Evolutionary conservation across 2,888 invertebrate species (phyloP).

Genomic region (Tipula helvola): DNA sequence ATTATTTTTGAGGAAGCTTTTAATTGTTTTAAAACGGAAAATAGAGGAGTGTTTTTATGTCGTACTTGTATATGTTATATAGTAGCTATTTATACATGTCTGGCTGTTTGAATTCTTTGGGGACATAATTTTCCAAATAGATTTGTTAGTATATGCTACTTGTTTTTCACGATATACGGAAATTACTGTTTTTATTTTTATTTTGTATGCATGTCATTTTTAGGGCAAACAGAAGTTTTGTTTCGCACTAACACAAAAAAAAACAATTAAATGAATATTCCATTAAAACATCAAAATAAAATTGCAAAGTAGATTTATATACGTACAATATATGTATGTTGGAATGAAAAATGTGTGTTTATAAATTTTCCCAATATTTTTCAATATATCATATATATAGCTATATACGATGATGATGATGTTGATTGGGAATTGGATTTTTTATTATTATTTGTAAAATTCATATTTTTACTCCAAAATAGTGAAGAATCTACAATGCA

Average conservation of each 20-base stretch:
- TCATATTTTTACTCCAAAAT: not conserved
- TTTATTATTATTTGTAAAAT: not conserved
- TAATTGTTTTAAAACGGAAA: not conserved
- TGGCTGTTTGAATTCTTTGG: not conserved
- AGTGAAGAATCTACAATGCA: not conserved
- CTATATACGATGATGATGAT: not conserved
- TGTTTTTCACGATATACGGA: not conserved
- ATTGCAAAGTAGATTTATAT: not conserved
- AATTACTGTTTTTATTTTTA: not conserved
- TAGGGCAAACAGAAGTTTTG: not conserved
- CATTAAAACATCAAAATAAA: not conserved
- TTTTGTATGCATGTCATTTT: not conserved
- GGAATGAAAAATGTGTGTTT: not conserved
- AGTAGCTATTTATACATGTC: not conserved
- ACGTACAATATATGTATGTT: not conserved
- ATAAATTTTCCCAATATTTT: not conserved
- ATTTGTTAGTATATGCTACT: not conserved
- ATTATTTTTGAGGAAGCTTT: not conserved
- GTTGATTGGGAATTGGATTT: not conserved
- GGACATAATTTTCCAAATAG: not conserved
- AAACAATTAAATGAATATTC: not conserved
- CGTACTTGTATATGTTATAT: not conserved
- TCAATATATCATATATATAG: not conserved
- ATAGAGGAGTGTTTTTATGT: not conserved
- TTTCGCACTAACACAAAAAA: not conserved